A percentile compares a stretch with the other conserved stretches of the same genome.
These are phyloP conservation scores for Drosophila dives DNA, from an alignment of 2,888 invertebrate genomes.

Conservation along the genomic window DNA sequence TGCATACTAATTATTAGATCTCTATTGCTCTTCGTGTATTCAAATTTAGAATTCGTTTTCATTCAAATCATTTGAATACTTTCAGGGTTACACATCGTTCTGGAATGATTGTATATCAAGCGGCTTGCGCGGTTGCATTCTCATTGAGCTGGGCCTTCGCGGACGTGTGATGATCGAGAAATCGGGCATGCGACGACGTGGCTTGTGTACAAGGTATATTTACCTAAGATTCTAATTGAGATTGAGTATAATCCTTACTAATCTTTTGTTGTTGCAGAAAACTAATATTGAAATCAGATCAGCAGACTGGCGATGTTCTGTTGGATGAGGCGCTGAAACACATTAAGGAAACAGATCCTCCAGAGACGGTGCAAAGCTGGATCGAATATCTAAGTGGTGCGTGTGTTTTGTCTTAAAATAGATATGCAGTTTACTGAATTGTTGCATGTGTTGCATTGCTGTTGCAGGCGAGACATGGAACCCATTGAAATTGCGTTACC, in stretches of 20 bases:
- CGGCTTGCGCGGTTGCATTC: slow-evolving; percentile 98
- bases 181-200: slow-evolving; percentile 97
- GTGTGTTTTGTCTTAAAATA: not conserved
- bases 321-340: slow-evolving; percentile 98
- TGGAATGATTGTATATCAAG: slow-evolving; percentile 99
- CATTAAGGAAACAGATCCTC: slow-evolving; percentile 98
- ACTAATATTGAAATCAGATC: slow-evolving; percentile 92
- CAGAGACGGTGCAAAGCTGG: slow-evolving; percentile 99
- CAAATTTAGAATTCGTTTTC: not conserved
- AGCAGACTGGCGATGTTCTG: slow-evolving; percentile 98
- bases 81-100: slow-evolving; percentile 98
- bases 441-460: not conserved
- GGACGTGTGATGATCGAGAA: slow-evolving; percentile 98
- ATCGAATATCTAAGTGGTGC: slow-evolving; percentile 99
- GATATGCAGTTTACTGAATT: not conserved
- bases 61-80: slow-evolving; percentile 8
- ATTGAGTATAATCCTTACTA: not conserved
- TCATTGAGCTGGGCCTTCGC: slow-evolving; percentile 97
- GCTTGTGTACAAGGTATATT: slow-evolving; percentile 92
- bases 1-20: not conserved
- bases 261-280: slow-evolving; percentile 86
- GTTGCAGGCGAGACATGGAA: slow-evolving; percentile 98
- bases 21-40: not conserved
- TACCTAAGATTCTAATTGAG: not conserved
- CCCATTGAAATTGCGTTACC: slow-evolving; percentile 98